Base-by-base conservation (phyloP, 2,888 invertebrate genomes). In the Drosophila emarginata region DNA sequence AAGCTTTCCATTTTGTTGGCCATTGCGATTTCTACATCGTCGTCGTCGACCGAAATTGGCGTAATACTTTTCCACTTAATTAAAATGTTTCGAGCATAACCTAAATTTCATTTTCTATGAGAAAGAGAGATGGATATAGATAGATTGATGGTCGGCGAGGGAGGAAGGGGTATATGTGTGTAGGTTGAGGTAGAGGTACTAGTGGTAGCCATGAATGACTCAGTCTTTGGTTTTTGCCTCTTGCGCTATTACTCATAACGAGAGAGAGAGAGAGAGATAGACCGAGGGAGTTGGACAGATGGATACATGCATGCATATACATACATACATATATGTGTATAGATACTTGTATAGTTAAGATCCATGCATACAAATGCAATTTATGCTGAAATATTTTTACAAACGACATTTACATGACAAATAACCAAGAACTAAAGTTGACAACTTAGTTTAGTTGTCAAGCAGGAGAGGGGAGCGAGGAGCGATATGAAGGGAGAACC, bases 11-110 rank as follows among this genome's bases (percentile, higher is more conserved):
- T 85, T 85, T 84, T 88, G 81, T 80, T 78, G 65, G 64, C 60
- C 66, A 61, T 85, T 75, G 82, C 88, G 82, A 83, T 83, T 83
- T 83, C 82, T 85, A 87, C 79, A 81, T 60, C 18, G 60, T 50
- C 52, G 58, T 37, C 4, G 15, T 45, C 23, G 80, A 83, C 80
- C 80, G 80, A 80, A 80, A 86, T 80, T 87, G 72, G 66, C 83
- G 87, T 86, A 80, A 86, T 84, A 83, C 78, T 80, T 88, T 84
- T 84, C 87, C 88, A 83, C 77, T 88, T 84, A 86, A 88, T 84
- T 88, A 83, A 84, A 84, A 84, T 80, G 84, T 88, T 88, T 67
- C 72, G 87, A 83, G 84, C 88, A 84, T 83, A 84, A 80, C 88
- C 84, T 83, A 80, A 84, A 84, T 87, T 87, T 89, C 72, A 28